Conservation (phyloP, 2,797 vertebrate genomes). For the Clarias platycephalus region DNA sequence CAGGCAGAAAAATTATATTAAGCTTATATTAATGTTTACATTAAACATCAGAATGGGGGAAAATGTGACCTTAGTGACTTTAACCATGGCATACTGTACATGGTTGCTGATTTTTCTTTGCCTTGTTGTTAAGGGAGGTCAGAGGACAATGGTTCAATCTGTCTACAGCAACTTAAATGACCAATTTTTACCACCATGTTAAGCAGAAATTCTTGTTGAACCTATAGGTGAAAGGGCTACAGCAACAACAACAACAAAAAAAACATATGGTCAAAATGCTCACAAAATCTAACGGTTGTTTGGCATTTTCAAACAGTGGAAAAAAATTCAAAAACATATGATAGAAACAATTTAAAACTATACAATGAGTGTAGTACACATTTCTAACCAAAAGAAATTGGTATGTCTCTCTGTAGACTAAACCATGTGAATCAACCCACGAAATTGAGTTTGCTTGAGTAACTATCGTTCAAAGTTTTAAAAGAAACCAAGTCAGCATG, state of each 20-base stretch:
- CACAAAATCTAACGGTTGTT: background rate
- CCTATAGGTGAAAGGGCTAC: background rate
- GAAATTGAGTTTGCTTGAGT: constrained; percentile 55
- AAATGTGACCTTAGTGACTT: constrained; percentile 12
- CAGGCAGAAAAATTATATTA: background rate
- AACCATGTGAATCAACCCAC: constrained; percentile 40
- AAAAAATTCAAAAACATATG: background rate
- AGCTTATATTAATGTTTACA: background rate
- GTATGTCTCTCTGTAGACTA: background rate
- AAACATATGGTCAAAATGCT: background rate
- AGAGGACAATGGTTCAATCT: background rate
- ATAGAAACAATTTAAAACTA: background rate
- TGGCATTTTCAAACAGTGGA: background rate
- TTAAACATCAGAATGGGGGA: background rate
- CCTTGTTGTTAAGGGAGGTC: background rate
- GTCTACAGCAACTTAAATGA: background rate
- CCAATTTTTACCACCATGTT: background rate
- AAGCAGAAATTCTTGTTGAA: background rate
- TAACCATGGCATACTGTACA: background rate
- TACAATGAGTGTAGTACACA: background rate
- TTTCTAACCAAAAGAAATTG: background rate
- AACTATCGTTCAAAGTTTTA: constrained; percentile 18
- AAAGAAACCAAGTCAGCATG: constrained; percentile 57
- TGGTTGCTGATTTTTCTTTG: background rate
- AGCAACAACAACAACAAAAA: background rate